Evolutionary conservation across 2,113 vertebrate genomes (phyloP).

Genomic region (Sinocyclocheilus anshuiensis): DNA sequence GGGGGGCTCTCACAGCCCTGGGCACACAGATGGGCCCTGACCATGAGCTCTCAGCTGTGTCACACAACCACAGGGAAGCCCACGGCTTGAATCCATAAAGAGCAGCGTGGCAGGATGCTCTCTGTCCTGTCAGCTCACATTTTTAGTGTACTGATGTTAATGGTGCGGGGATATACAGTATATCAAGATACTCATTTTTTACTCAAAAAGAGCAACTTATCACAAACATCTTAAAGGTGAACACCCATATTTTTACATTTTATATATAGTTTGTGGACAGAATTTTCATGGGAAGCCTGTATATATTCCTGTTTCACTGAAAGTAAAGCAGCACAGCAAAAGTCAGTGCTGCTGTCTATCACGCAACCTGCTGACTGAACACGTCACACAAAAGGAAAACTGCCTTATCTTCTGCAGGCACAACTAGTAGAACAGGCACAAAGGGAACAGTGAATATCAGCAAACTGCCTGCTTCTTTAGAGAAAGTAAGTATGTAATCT

Average conservation of each 20-base stretch:
- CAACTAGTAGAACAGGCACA: not conserved
- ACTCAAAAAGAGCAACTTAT: too few species aligned
- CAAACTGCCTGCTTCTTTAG: not conserved
- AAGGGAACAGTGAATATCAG: not conserved
- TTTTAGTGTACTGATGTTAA: not conserved
- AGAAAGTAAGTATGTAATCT: not conserved
- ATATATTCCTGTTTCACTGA: not conserved
- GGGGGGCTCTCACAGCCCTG: not conserved
- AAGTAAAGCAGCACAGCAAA: not conserved
- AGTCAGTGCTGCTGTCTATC: not conserved
- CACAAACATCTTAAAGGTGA: too few species aligned
- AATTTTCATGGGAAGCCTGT: not conserved
- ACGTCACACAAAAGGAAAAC: not conserved
- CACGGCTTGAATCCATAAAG: slow-evolving; percentile 16
- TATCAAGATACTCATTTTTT: too few species aligned
- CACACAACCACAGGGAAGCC: slow-evolving; percentile 22
- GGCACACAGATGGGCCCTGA: slow-evolving; percentile 40
- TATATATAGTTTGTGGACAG: not conserved
- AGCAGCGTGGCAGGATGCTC: not conserved
- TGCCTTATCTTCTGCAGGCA: not conserved
- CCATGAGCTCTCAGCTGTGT: slow-evolving; percentile 43
- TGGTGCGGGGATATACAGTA: too few species aligned
- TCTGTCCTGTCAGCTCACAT: not conserved
- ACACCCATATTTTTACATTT: too few species aligned
- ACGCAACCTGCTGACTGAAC: not conserved